A percentile compares a stretch with the other conserved stretches of the same genome.
phyloP scores from a whole-genome alignment of 2,797 vertebrate genomes.

The Lithobates pipiens region DNA sequence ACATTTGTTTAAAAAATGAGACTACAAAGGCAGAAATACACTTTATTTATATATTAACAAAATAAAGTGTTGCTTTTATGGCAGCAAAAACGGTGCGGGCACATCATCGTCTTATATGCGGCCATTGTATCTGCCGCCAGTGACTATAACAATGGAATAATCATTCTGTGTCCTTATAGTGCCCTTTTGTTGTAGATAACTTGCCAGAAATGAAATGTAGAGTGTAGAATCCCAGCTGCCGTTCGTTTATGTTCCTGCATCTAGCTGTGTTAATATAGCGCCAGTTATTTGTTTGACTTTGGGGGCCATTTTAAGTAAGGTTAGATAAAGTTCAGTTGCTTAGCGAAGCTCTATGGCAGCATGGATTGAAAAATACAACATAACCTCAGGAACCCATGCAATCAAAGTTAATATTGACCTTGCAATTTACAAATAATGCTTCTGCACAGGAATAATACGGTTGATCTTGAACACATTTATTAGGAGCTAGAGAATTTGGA shows the following conservation, averaged over 20 bases:
- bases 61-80: slow-evolving; percentile 24
- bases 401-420: background rate
- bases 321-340: slow-evolving; percentile 56
- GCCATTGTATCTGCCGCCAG: slow-evolving; percentile 6
- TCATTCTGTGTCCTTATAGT: slow-evolving; percentile 38
- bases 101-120: slow-evolving; percentile 7
- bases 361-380: background rate
- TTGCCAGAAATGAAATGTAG: slow-evolving; percentile 53
- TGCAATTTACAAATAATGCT: too few species aligned
- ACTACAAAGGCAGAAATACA: background rate
- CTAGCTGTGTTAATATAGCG: slow-evolving; percentile 41
- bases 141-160: slow-evolving; percentile 17
- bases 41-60: background rate
- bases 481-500: too few species aligned
- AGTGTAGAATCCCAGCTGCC: slow-evolving; percentile 38
- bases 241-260: slow-evolving; percentile 43
- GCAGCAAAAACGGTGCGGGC: background rate
- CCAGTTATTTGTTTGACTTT: slow-evolving; percentile 55
- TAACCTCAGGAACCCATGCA: background rate
- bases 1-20: background rate
- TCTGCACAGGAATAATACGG: too few species aligned
- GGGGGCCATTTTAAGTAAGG: slow-evolving; percentile 53
- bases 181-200: slow-evolving; percentile 45
- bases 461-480: too few species aligned
- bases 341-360: background rate